phyloP scores from a whole-genome alignment of 2,113 vertebrate species.

The Chaetodon trifascialis region DNA sequence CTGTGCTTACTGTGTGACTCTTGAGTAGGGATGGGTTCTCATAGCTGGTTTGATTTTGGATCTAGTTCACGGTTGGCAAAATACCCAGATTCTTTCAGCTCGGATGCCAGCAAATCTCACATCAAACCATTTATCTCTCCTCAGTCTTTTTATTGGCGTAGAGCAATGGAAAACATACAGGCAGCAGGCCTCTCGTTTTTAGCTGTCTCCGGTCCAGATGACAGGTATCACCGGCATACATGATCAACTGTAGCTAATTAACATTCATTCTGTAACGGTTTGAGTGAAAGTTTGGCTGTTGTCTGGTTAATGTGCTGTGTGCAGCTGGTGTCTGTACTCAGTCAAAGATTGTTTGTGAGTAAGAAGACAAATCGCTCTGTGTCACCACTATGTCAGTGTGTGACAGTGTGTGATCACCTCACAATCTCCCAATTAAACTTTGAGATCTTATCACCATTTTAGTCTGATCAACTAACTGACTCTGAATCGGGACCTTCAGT shows the following conservation, averaged over 20 bases:
- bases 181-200: neutral
- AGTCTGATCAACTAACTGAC: neutral
- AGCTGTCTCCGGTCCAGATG: neutral
- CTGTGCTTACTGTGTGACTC: conserved; percentile 9
- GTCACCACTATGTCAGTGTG: neutral
- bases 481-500: no score
- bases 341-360: neutral
- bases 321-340: neutral
- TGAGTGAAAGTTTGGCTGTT: neutral
- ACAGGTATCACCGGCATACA: neutral
- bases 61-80: neutral
- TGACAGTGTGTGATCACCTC: neutral
- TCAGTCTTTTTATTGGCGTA: neutral
- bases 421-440: neutral
- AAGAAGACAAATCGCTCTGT: neutral
- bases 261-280: neutral
- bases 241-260: no score
- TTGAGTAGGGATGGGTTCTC: neutral
- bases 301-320: neutral
- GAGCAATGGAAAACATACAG: neutral
- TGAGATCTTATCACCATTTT: no score
- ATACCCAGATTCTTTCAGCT: neutral
- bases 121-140: neutral
- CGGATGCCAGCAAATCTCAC: neutral
- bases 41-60: neutral